Percentiles rank a stretch among this genome's conserved stretches.
Conservation (phyloP, 2,113 vertebrate genomes). For the Myrmecobius fasciatus region DNA sequence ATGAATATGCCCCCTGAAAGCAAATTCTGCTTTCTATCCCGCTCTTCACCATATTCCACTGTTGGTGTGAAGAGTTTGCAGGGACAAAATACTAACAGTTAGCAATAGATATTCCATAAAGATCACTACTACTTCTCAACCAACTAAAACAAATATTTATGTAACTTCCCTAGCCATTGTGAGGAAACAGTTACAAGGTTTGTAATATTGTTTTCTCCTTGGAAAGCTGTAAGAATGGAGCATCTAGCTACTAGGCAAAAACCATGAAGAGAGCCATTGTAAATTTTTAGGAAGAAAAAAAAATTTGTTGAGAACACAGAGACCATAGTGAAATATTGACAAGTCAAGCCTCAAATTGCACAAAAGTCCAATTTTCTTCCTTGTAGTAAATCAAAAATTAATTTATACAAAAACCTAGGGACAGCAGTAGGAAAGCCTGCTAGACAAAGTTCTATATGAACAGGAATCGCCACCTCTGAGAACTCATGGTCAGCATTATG, state of each 20-base stretch:
- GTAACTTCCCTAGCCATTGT: slow-evolving; percentile 41
- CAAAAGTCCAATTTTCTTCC: slow-evolving; percentile 39
- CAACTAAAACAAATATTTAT: slow-evolving; percentile 66
- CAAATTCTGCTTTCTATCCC: not conserved
- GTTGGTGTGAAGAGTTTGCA: not conserved
- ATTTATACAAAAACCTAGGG: slow-evolving; percentile 33
- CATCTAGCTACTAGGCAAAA: slow-evolving; percentile 23
- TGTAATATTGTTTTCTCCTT: slow-evolving; percentile 39
- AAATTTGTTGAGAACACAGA: slow-evolving; percentile 13
- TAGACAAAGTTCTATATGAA: slow-evolving; percentile 41
- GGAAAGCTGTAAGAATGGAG: slow-evolving; percentile 47
- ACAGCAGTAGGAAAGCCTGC: slow-evolving; percentile 35
- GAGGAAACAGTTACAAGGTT: slow-evolving; percentile 37
- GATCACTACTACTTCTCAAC: slow-evolving; percentile 43
- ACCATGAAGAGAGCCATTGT: slow-evolving; percentile 45
- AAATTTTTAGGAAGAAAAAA: slow-evolving; percentile 35
- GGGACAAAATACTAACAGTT: not conserved
- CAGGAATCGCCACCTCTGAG: slow-evolving; percentile 31
- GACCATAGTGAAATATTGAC: slow-evolving; percentile 43
- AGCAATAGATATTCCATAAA: slow-evolving; percentile 53
- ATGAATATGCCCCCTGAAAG: not conserved
- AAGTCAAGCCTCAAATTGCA: slow-evolving; percentile 17
- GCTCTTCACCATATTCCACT: not conserved
- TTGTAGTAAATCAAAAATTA: slow-evolving; percentile 23
- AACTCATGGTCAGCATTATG: slow-evolving; percentile 25